Evolutionary conservation across 1,140 invertebrate genomes (phyloP).

Genomic region (Paralvinella palmiformis): DNA sequence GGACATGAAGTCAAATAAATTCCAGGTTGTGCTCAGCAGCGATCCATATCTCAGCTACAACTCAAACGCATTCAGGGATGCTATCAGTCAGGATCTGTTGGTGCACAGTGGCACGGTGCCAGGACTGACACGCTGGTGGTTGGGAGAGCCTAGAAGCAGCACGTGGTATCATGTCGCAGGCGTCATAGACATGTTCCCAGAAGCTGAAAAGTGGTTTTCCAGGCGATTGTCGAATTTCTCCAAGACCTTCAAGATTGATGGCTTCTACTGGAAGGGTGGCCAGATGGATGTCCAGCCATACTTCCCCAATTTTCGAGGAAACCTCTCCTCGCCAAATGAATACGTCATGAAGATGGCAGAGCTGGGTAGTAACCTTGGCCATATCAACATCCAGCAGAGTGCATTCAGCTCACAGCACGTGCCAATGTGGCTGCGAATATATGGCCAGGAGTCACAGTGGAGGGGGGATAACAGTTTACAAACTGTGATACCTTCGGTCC

Average conservation of each 20-base stretch:
- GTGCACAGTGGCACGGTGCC: slow-evolving; percentile 15
- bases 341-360: slow-evolving; percentile 52
- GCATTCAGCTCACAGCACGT: slow-evolving; percentile 69
- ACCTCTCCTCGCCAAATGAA: slow-evolving; percentile 9
- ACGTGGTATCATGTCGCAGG: slow-evolving; percentile 35
- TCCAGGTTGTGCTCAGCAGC: slow-evolving; percentile 74
- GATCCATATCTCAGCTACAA: slow-evolving; percentile 80
- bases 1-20: slow-evolving; percentile 60
- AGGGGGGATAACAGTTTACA: slow-evolving; percentile 71
- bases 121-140: slow-evolving; percentile 7
- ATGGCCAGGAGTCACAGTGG: slow-evolving; percentile 81
- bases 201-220: slow-evolving; percentile 65
- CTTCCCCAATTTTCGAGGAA: background rate
- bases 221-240: slow-evolving; percentile 55
- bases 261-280: slow-evolving; percentile 86
- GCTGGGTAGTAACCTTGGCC: slow-evolving; percentile 47
- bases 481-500: slow-evolving; percentile 71
- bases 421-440: slow-evolving; percentile 79
- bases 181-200: slow-evolving; percentile 58
- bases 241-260: slow-evolving; percentile 62
- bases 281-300: slow-evolving; percentile 12
- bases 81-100: slow-evolving; percentile 13
- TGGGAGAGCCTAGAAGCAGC: background rate
- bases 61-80: slow-evolving; percentile 60
- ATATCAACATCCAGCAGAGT: slow-evolving; percentile 56